Base-by-base conservation (phyloP, 1,140 invertebrate species). In the Panulirus ornatus region DNA sequence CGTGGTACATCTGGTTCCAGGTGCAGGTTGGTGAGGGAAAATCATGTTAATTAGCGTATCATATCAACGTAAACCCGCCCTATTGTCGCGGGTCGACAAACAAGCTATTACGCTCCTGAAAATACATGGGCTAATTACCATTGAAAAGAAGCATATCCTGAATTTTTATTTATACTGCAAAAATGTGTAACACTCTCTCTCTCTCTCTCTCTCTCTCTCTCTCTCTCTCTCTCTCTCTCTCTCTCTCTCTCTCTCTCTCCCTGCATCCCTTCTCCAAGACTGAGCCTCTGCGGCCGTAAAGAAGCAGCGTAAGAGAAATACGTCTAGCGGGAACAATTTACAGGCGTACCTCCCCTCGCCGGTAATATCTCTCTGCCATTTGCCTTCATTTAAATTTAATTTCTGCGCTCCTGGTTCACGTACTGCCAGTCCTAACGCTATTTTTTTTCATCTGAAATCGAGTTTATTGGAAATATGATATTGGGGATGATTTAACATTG, bases 371-470 rank as follows among this genome's bases (percentile, higher is more conserved):
- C 78, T 47, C 70, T 73, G 34, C 83, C 70, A 84, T 84, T 63
- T 84, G 83, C 63, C 66, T 84, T 71, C 83, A 73, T 73, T 84
- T 84, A 47, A 84, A 84, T 84, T 71, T 73, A 71, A 84, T 84
- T 73, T 71, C 36, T 44, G 40, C 70, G 63, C 66, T 30, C 19
- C 44, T 47, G 63, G 27, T 36, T 34, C 83, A 58, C 66, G 63
- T 19, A 19, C 6, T 14, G 58, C 9, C 14, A n/a, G 3, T 27
- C 19, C 63, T 14, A 27, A 36, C 79, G 27, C 83, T 40, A 44
- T 71, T 71, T 84, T 27, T 27, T n/a, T 27, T 27, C 36, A 42
- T 42, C n/a, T 9, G 27, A 84, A 84, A 84, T 84, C 47, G 34
- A 84, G 66, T 84, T 70, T 84, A 44, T 84, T 70, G 70, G 47